Base-by-base conservation (phyloP, 2,113 vertebrate species). In the Polyodon spathula region DNA sequence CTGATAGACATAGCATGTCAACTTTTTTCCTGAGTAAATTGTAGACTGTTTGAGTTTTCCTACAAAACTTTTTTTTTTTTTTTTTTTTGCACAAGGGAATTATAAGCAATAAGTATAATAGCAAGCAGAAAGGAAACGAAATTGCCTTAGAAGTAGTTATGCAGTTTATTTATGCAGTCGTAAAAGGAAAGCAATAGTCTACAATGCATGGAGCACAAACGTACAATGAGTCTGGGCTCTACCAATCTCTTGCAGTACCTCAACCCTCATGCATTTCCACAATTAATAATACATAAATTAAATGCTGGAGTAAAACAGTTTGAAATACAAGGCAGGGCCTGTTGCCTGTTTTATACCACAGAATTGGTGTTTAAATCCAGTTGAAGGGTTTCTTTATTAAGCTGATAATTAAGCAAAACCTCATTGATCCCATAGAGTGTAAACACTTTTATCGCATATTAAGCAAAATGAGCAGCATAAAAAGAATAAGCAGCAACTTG, bases 401-500 rank as follows among this genome's bases (percentile, higher is more conserved):
- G 44, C 16, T 62, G 54, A 62, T 62, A 62, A 55, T 54, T 55
- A 41, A 62, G 53, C 52, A 37, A 54, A 61, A 61, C 51, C 60
- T 44, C 82, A 87, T 84, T 68, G 80, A 74, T 77, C 86, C 86
- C 84, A 85, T 78, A 83, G 75, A 73, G 83, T 87, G 81, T 80
- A 83, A 87, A 84, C 76, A 61, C 84, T 84, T 86, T 87, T 85
- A 85, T 88, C 83, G 81, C 77, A 67, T 84, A 75, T 83, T 88
- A 87, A 44, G 43, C 82, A 86, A 87, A 87, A n/a, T 14, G 48
- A 50, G 5, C 88, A 89, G 88, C 89, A 91, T 85, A 93, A 93
- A 93, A 90, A 90, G 89, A 93, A 89, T 88, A 85, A 92, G 89
- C 82, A 84, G 82, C 87, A 87, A 89, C 88, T 86, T 86, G 88